phyloP scores from a whole-genome alignment of 2,888 invertebrate species.

The Tachina fera region DNA sequence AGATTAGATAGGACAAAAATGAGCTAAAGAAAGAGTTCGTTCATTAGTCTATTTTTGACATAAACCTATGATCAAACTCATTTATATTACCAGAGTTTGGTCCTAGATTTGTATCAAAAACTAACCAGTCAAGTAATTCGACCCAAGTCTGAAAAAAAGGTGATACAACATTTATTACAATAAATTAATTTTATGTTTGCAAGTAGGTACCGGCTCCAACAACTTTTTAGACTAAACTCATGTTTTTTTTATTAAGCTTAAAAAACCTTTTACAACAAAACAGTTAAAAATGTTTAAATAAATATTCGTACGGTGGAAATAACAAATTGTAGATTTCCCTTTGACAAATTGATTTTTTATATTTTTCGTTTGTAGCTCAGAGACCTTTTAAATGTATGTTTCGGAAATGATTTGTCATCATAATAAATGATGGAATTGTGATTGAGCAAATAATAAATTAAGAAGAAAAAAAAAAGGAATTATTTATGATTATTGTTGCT shows the following conservation, averaged over 20 bases:
- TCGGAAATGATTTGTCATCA: conserved; percentile 75
- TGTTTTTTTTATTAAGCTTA: background rate
- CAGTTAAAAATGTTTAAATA: background rate
- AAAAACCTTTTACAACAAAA: background rate
- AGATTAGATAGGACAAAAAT: too few relatives aligned
- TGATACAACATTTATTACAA: too few relatives aligned
- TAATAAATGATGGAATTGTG: conserved; percentile 58
- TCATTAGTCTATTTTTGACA: too few relatives aligned
- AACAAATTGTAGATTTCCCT: conserved; percentile 28
- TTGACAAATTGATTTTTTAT: conserved; percentile 27
- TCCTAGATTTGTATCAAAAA: too few relatives aligned
- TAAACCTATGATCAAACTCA: too few relatives aligned
- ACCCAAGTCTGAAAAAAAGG: too few relatives aligned
- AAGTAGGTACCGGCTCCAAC: too few relatives aligned
- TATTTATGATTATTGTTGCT: background rate
- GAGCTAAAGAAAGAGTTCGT: too few relatives aligned
- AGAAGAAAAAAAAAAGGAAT: background rate
- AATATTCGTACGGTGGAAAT: background rate
- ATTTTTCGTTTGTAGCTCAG: background rate
- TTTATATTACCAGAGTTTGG: too few relatives aligned
- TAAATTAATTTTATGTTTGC: too few relatives aligned
- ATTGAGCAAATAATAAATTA: conserved; percentile 28
- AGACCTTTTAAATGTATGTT: background rate
- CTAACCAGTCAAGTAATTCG: too few relatives aligned
- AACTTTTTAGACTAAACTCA: too few relatives aligned